phyloP scores from a whole-genome alignment of 2,113 vertebrate species.

The Isurus oxyrinchus region DNA sequence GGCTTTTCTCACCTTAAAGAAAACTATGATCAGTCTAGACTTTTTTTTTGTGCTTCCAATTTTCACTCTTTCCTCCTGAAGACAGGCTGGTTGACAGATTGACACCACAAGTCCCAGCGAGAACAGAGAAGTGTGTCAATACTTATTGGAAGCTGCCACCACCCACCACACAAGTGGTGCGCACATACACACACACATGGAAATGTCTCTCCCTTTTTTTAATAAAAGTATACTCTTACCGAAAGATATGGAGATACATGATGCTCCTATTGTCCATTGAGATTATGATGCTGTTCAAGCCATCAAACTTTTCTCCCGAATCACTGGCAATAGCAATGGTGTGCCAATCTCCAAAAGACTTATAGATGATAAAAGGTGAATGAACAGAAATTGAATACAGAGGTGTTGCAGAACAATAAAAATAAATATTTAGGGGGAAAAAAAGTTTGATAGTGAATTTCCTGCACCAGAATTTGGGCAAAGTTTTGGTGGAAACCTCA shows the following conservation, averaged over 20 bases:
- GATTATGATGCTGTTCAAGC: constrained; percentile 9
- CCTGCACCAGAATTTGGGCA: background rate
- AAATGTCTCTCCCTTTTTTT: background rate
- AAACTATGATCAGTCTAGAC: background rate
- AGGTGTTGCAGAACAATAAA: background rate
- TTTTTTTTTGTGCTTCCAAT: background rate
- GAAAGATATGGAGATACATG: background rate
- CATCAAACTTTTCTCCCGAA: background rate
- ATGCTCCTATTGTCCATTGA: background rate
- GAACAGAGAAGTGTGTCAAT: background rate
- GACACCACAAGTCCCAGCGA: background rate
- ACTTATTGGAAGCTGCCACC: background rate
- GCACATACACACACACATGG: background rate
- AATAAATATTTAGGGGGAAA: background rate
- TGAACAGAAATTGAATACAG: background rate
- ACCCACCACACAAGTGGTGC: background rate
- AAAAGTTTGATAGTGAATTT: background rate
- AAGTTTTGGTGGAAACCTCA: background rate
- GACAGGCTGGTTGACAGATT: background rate
- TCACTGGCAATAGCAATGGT: constrained; percentile 13
- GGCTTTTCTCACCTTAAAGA: background rate
- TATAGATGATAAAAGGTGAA: background rate
- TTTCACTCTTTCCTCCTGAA: background rate
- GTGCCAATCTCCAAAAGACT: background rate
- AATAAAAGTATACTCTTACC: background rate